Evolutionary conservation across 2,888 invertebrate species (phyloP).

Genomic region (Athripsodes cinereus): DNA sequence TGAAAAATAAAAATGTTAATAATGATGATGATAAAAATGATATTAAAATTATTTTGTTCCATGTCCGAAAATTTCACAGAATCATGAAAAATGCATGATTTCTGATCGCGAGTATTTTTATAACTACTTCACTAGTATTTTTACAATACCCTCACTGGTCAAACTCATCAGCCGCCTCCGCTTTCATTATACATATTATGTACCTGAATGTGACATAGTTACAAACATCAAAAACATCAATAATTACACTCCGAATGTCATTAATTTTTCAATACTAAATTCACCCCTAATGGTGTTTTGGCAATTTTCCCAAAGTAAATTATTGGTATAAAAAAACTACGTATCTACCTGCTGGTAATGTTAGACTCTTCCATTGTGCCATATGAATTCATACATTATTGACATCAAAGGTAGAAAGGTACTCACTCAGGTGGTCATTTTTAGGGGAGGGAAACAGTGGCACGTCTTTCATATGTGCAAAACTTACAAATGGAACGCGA

Average conservation of each 20-base stretch:
- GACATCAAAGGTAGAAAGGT: constrained; percentile 4
- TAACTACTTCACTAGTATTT: too few species aligned
- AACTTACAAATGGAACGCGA: too few species aligned
- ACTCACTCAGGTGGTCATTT: constrained; percentile 1
- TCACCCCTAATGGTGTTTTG: constrained; percentile 17
- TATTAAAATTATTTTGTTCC: too few species aligned
- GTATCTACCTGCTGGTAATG: neutral
- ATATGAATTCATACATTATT: constrained; percentile 19
- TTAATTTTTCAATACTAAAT: constrained; percentile 17
- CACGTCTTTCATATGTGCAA: too few species aligned
- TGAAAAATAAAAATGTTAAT: too few species aligned
- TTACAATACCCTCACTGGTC: too few species aligned
- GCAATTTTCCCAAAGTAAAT: constrained; percentile 15
- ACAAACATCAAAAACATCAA: constrained; percentile 9
- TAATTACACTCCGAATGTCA: constrained; percentile 10
- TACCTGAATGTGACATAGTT: neutral
- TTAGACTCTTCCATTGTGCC: constrained; percentile 6
- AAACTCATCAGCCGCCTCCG: too few species aligned
- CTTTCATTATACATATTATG: too few species aligned
- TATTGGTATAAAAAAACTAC: neutral
- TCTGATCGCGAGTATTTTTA: too few species aligned
- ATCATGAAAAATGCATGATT: too few species aligned
- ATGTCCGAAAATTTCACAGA: too few species aligned
- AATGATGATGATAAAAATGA: too few species aligned
- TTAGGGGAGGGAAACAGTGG: neutral